phyloP scores from a whole-genome alignment of 2,113 vertebrate species.

The Ptilonorhynchus violaceus region DNA sequence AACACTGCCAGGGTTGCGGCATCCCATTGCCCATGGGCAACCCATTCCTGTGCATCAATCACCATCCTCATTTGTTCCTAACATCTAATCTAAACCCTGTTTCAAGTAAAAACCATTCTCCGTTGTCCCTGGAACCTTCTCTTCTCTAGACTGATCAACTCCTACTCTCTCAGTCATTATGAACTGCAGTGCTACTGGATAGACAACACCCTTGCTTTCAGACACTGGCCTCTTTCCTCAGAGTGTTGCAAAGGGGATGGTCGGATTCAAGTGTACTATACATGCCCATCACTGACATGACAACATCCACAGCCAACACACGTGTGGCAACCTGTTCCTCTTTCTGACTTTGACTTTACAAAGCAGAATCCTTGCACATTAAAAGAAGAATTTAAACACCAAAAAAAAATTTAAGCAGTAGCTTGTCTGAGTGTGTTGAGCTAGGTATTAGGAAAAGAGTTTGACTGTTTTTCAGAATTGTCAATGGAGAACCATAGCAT shows the following conservation, averaged over 20 bases:
- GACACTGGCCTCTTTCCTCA: neutral
- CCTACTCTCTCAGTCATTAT: neutral
- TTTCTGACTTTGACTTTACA: neutral
- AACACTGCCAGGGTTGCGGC: neutral
- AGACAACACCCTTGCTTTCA: neutral
- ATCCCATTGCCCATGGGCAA: neutral
- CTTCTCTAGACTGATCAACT: neutral
- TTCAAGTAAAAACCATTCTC: neutral
- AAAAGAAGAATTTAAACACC: neutral
- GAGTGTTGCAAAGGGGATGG: neutral
- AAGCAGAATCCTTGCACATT: neutral
- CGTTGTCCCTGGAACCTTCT: neutral
- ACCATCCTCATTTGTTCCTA: neutral
- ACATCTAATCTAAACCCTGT: neutral
- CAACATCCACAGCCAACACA: neutral
- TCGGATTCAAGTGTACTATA: neutral
- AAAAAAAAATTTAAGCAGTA: neutral
- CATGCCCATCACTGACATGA: neutral
- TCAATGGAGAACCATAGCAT: neutral
- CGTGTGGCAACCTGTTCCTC: neutral
- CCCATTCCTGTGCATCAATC: neutral
- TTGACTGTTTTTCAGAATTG: neutral
- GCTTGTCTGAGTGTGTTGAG: neutral
- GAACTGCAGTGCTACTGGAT: neutral
- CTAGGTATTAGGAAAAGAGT: neutral